phyloP scores from a whole-genome alignment of 2,113 vertebrate species.

The Monopterus albus region DNA sequence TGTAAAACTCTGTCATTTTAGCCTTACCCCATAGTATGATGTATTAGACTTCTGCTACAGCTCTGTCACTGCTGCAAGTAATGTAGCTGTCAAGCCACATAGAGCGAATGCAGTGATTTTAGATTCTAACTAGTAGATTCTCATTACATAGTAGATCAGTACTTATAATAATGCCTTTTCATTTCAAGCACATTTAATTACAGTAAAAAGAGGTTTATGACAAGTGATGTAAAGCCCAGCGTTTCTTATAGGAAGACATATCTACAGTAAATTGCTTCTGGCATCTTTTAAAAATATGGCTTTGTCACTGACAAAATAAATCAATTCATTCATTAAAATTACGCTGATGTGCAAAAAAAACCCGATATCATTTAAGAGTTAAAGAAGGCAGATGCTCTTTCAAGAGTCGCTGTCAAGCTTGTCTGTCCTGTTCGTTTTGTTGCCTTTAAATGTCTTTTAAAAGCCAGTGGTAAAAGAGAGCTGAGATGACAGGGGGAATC shows the following conservation, averaged over 20 bases:
- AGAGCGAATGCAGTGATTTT: conserved; percentile 7
- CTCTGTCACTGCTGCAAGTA: background rate
- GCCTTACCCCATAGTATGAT: background rate
- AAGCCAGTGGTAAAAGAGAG: conserved; percentile 67
- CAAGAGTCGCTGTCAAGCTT: conserved; percentile 65
- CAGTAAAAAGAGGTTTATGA: conserved; percentile 42
- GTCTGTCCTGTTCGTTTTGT: conserved; percentile 62
- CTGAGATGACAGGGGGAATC: conserved; percentile 68
- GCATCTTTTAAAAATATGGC: conserved; percentile 59
- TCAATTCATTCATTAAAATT: conserved; percentile 84
- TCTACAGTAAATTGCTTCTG: conserved; percentile 66
- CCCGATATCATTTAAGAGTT: conserved; percentile 70
- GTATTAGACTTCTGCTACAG: background rate
- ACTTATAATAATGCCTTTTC: conserved; percentile 50
- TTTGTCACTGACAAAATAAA: conserved; percentile 79
- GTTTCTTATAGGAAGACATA: conserved; percentile 37
- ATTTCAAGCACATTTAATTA: conserved; percentile 54
- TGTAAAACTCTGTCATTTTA: conserved; percentile 21
- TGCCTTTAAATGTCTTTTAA: conserved; percentile 73
- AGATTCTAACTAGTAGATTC: conserved; percentile 22
- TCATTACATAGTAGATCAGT: conserved; percentile 37
- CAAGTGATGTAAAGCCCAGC: conserved; percentile 48
- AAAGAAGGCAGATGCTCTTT: conserved; percentile 77
- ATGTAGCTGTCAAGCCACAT: conserved; percentile 10
- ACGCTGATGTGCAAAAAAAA: conserved; percentile 69